A percentile compares a stretch with the other conserved stretches of the same genome.
Evolutionary conservation across 2,113 vertebrate species (phyloP).

Genomic region (Heterotilapia buettikoferi): DNA sequence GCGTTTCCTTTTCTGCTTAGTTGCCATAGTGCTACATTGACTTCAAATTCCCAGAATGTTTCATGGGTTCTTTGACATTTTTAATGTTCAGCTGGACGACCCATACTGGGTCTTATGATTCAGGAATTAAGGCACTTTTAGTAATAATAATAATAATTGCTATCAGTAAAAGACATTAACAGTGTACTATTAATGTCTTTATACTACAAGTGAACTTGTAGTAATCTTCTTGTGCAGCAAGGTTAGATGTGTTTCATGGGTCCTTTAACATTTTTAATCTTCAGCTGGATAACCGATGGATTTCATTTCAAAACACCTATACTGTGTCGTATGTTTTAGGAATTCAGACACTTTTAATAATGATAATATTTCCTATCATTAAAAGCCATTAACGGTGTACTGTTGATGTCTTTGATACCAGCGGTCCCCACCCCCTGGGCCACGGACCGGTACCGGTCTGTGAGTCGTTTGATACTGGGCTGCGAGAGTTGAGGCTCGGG

Average conservation of each 20-base stretch:
- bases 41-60: neutral
- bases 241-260: neutral
- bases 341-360: neutral
- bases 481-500: fast-evolving
- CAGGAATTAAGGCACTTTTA: neutral
- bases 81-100: neutral
- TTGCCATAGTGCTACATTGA: neutral
- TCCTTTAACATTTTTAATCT: neutral
- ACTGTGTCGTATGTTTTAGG: neutral
- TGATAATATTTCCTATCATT: neutral
- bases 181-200: neutral
- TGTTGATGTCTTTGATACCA: fast-evolving
- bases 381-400: fast-evolving
- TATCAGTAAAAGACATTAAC: neutral
- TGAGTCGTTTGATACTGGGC: neutral
- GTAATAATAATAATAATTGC: neutral
- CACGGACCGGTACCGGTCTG: fast-evolving
- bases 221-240: neutral
- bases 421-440: neutral
- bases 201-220: neutral
- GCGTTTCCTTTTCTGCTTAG: neutral
- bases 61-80: neutral
- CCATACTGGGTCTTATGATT: neutral
- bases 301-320: neutral
- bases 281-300: neutral